Conservation (phyloP, 2,113 vertebrate species). For the Pollachius pollachius region DNA sequence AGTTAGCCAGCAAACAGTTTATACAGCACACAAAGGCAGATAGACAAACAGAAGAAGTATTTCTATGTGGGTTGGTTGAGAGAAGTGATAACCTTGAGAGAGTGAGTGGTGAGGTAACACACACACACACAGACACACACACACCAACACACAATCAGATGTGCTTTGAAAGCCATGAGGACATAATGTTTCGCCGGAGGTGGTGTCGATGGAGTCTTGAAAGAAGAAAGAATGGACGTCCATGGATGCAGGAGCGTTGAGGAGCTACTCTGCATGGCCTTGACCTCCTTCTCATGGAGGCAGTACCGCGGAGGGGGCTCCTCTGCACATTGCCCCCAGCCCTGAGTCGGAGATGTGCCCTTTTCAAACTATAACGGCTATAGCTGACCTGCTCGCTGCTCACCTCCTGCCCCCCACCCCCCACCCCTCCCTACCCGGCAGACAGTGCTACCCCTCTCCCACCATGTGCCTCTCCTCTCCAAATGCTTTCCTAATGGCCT, state of each 20-base stretch:
- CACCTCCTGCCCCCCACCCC: background rate
- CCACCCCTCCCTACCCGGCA: background rate
- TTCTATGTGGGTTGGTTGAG: background rate
- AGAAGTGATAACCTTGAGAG: constrained; percentile 5
- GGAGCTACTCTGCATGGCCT: too few species aligned
- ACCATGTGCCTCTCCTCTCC: constrained; percentile 2
- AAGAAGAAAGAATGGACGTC: too few species aligned
- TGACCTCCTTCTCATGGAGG: too few species aligned
- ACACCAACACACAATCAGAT: too few species aligned
- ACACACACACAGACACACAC: too few species aligned
- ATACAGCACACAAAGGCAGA: background rate
- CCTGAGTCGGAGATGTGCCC: constrained; percentile 28
- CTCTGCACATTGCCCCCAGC: too few species aligned
- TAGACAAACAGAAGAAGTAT: background rate
- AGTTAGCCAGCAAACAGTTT: background rate
- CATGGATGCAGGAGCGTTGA: too few species aligned
- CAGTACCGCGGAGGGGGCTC: too few species aligned
- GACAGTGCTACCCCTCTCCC: background rate
- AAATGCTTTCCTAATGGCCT: constrained; percentile 38
- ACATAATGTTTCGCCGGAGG: too few species aligned
- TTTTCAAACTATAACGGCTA: constrained; percentile 42
- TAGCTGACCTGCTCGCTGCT: constrained; percentile 1
- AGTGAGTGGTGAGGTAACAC: too few species aligned
- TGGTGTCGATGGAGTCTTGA: too few species aligned
- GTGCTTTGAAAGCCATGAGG: too few species aligned